Base-by-base conservation (phyloP, 2,113 vertebrate genomes). In the Climacteris rufus region DNA sequence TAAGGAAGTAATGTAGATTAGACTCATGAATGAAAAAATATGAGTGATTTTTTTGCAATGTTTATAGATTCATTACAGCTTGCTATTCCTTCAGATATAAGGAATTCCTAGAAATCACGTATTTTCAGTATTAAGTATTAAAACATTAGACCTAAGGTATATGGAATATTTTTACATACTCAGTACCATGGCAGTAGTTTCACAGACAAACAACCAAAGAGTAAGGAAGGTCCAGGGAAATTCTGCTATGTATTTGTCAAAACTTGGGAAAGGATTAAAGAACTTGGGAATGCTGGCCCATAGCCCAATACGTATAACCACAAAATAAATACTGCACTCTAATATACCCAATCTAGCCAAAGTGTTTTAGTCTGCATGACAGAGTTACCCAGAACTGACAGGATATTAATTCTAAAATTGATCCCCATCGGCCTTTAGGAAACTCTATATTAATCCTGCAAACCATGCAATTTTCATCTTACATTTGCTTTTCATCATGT, bases 351-450 rank as follows among this genome's bases (percentile, higher is more conserved):
- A 52, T 91, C 47, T 44, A 80, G 23, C 42, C 35, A 70, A 72
- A 94, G 45, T 52, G 30, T 77, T 91, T 94, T n/a, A 94, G 33
- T 66, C 71, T 66, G 27, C 25, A 66, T 1, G 24, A 86, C 15
- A 77, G 39, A 30, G 30, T 33, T 93, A 72, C 27, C 44, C 56
- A 86, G 45, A 91, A 42, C 40, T 85, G 81, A 83, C 91, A 93
- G 92, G 85, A 88, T 94, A 93, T 96, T 96, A 92, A 95, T 90
- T 85, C 40, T 81, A 91, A 80, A 90, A 90, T 86, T 91, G 82
- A 95, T 93, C 52, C 82, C 87, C 8, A 24, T n/a, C 47, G 63
- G 56, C 88, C 72, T 83, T 94, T 45, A 74, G 50, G 31, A 68
- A 83, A 49, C 31, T 49, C 28, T 44, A 37, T 66, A 81, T 77